These are phyloP conservation scores for Ophion costatus DNA, from an alignment of 2,888 invertebrate genomes.

Conservation along the genomic window DNA sequence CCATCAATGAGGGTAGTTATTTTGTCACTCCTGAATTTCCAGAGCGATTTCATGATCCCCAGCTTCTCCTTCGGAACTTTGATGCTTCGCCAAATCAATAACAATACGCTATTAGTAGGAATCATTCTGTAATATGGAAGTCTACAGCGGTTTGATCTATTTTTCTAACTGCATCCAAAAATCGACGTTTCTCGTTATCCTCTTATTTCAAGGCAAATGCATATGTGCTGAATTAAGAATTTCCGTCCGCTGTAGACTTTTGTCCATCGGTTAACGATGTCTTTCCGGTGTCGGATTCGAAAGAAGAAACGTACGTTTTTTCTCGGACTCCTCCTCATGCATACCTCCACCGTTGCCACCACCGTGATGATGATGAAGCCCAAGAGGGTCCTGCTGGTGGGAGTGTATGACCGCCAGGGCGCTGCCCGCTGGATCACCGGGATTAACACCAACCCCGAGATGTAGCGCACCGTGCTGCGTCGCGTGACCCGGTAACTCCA, in stretches of 20 bases:
- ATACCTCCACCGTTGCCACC: slow-evolving; percentile 81
- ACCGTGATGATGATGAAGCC: slow-evolving; percentile 80
- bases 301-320: slow-evolving; percentile 83
- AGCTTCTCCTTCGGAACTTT: neutral
- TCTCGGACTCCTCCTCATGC: slow-evolving; percentile 82
- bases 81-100: neutral
- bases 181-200: neutral
- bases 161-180: neutral
- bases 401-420: slow-evolving; percentile 79
- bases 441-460: slow-evolving; percentile 79
- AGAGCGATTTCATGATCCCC: neutral
- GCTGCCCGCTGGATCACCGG: slow-evolving; percentile 79
- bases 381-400: slow-evolving; percentile 80
- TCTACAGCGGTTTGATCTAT: slow-evolving; percentile 48
- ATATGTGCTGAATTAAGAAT: neutral
- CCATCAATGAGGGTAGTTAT: too few relatives aligned
- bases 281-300: slow-evolving; percentile 73
- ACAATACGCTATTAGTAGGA: neutral
- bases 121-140: slow-evolving; percentile 1
- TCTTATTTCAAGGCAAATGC: neutral
- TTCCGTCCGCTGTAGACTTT: slow-evolving; percentile 27
- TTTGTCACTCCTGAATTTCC: too few relatives aligned
- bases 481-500: slow-evolving; percentile 81
- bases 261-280: neutral
- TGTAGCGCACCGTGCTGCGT: slow-evolving; percentile 81